Conservation (phyloP, 2,797 vertebrate species). For the Alauda arvensis region DNA sequence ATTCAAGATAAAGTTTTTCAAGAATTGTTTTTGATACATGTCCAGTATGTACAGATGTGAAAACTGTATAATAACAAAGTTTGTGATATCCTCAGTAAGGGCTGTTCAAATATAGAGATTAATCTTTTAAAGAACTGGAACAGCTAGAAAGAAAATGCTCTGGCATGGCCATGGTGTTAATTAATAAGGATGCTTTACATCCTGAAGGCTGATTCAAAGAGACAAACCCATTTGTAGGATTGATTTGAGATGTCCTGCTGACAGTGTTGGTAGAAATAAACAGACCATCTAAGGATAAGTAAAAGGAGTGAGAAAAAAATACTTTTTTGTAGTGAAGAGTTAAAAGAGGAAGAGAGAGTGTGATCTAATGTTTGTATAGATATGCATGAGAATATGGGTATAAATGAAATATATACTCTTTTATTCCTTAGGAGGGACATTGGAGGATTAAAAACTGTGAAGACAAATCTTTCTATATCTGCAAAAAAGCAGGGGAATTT, state of each 20-base stretch:
- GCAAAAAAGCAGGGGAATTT: slow-evolving; percentile 74
- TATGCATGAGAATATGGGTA: not conserved
- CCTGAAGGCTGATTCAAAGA: not conserved
- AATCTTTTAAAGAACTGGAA: not conserved
- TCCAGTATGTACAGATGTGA: not conserved
- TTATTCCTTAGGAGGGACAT: slow-evolving; percentile 72
- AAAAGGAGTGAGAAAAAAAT: not conserved
- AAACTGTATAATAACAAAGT: not conserved
- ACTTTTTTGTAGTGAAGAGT: not conserved
- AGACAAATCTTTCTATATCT: slow-evolving; percentile 77
- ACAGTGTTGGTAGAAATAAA: not conserved
- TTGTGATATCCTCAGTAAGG: not conserved
- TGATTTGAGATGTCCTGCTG: not conserved
- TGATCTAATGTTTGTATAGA: not conserved
- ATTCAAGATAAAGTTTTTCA: not conserved
- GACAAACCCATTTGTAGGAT: not conserved
- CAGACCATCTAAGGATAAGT: not conserved
- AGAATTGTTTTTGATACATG: not conserved
- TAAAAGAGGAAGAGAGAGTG: not conserved
- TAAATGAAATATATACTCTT: not conserved
- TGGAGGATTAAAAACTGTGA: slow-evolving; percentile 85
- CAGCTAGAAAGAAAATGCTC: not conserved
- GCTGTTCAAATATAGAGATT: not conserved
- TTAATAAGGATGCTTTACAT: not conserved
- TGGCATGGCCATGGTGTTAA: not conserved